Base-by-base conservation (phyloP, 2,797 vertebrate species). In the Poeciliopsis gracilis region DNA sequence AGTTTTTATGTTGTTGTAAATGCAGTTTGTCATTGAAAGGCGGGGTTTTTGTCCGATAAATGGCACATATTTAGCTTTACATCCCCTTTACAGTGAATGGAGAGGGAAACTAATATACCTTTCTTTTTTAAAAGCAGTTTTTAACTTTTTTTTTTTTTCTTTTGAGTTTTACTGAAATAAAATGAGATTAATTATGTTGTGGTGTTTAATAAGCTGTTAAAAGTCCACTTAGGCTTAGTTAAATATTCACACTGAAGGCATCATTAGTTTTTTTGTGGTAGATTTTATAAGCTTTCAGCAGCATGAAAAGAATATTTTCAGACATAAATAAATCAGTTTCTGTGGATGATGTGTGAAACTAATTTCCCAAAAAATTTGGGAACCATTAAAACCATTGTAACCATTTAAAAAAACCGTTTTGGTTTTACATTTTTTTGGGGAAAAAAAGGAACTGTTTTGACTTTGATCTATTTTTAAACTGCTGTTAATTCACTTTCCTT, bases 1-100 rank as follows among this genome's bases (percentile, higher is more conserved):
- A 4, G 11, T 49, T 15, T 51, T 23, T 25, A 20, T 0, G 4
- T 49, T 25, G 7, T 47, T n/a, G 41, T 12, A 30, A 49, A 57
- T 38, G 5, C 16, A 49, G 30, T 78, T 72, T 57, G 38, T 10
- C 33, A 0, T 9, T 2, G 10, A 46, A 18, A 67, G 23, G 36
- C 41, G 57, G 49, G 7, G 10, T 2, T 1, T 13, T 0, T 73
- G 85, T 86, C 82, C 82, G 85, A 80, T 76, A 78, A 84, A 80
- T 33, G 85, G 66, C 51, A 25, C 61, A 36, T 30, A 5, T 4
- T 25, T 84, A 76, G 77, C 80, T 0, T 67, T 16, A n/a, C 25
- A 43, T 4, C 3, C 7, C 13, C 16, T 36, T 16, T 36, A 10
- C 61, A 63, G 33, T 33, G 6, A 59, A 8, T 59, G 46, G 51